Evolutionary conservation across 2,888 invertebrate genomes (phyloP), one percentile per base, ranked within the genome.

Genomic region (Malthinus seriepunctatus): DNA sequence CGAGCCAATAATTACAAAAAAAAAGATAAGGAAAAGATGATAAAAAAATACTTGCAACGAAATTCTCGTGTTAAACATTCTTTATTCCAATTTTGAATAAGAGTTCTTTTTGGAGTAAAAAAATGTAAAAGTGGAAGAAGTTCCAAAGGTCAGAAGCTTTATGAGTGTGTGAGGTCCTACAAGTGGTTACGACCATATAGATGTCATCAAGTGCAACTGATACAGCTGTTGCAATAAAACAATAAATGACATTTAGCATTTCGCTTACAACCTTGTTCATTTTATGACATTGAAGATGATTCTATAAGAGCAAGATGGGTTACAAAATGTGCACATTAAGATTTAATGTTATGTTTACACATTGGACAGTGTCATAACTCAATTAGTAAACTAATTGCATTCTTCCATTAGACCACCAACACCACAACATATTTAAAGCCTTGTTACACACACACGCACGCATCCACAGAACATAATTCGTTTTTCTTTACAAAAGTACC

Each of bases 171-270:
- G 58, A 52, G 58, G 62, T 62, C 55, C 44, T 47, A 56, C 62
- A 62, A 62, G 59, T 62, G 62, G 62, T 59, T 60, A 56, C 33
- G 52, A 35, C 53, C 51, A 51, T 54, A 59, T 51, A 55, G 51
- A 52, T 60, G 56, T 62, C 62, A 58, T 33, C 62, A 49, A 59
- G 58, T 62, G 62, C 58, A 62, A 59, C 51, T 42, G 56, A 55
- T 59, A 44, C 54, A 55, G 50, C 59, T 55, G 59, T 51, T 59
- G 51, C 51, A 51, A 45, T 48, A 46, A 51, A 32, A 39, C 45
- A 32, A 46, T 14, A 44, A 48, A 57, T 47, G 35, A 48, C 33
- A 3, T 58, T 48, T 49, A 48, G 44, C 51, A 56, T 53, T 39
- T 52, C 39, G 34, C 44, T 23, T 38, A n/a, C 38, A 44, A 15